Base-by-base conservation (phyloP, 2,888 invertebrate species). In the Timema cristinae region DNA sequence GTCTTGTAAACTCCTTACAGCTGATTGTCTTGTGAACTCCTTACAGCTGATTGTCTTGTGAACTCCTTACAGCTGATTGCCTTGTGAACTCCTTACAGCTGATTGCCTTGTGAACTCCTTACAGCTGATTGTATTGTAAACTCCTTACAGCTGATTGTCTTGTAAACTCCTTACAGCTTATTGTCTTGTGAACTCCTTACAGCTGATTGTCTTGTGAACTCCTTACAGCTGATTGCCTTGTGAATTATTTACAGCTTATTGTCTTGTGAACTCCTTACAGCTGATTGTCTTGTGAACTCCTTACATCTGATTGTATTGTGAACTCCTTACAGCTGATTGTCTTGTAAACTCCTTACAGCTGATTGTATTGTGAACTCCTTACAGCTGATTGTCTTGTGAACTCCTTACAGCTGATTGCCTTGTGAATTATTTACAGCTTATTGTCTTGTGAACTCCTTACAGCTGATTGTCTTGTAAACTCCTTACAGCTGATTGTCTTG, bases 401-500 rank as follows among this genome's bases (percentile, higher is more conserved):
- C 54, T 11, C 54, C 54, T 77, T 78, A 8, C 73, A 86, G 85
- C 77, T 82, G 72, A 82, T 86, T 69, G 82, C 80, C 4, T 80
- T 83, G 70, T n/a, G n/a, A n/a, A n/a, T n/a, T n/a, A n/a, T n/a
- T n/a, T n/a, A n/a, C n/a, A n/a, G n/a, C n/a, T n/a, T n/a, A n/a
- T n/a, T 54, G 15, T 8, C 54, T 54, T 6, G 54, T 15, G 54
- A 54, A 54, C 54, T 11, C 54, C 54, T 77, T 78, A 8, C 73
- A 86, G 85, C 77, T 82, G 72, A 82, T 86, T 69, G 82, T 81
- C 4, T 80, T 83, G 70, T n/a, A n/a, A n/a, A n/a, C n/a, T n/a
- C n/a, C n/a, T n/a, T n/a, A n/a, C n/a, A n/a, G n/a, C n/a, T n/a
- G n/a, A n/a, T n/a, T 54, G 15, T 8, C 54, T 54, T 6, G 54